Percentiles rank a stretch among this genome's conserved stretches.
Conservation (phyloP, 2,797 vertebrate genomes). For the Cottoperca gobio region DNA sequence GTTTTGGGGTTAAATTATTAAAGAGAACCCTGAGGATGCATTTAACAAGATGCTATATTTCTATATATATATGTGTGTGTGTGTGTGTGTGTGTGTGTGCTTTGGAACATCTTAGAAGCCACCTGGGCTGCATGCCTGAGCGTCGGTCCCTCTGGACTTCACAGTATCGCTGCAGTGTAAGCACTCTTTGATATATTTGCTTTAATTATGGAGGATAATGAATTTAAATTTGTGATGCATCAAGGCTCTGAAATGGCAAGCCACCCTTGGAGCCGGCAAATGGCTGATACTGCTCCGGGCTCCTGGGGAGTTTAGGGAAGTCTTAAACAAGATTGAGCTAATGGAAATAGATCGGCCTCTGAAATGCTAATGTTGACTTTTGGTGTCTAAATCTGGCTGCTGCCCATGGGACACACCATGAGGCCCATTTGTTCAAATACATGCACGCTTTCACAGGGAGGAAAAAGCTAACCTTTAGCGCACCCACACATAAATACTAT, state of each 20-base stretch:
- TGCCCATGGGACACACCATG: conserved; percentile 5
- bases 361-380: conserved; percentile 75
- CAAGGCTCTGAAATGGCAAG: conserved; percentile 57
- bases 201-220: conserved; percentile 76
- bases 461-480: conserved; percentile 32
- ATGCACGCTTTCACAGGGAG: background rate
- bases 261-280: conserved; percentile 42
- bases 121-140: conserved; percentile 40
- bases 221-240: conserved; percentile 67
- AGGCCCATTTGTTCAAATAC: conserved; percentile 1
- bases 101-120: conserved; percentile 27
- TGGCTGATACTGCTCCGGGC: conserved; percentile 53
- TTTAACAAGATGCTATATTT: conserved; percentile 49
- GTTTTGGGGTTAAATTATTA: conserved; percentile 49
- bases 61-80: background rate
- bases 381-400: conserved; percentile 51
- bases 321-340: conserved; percentile 46
- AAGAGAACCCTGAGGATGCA: conserved; percentile 38
- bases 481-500: conserved; percentile 19
- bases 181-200: conserved; percentile 64
- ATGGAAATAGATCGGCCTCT: conserved; percentile 62
- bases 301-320: conserved; percentile 45
- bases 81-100: conserved; percentile 1
- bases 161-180: conserved; percentile 33
- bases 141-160: conserved; percentile 41